Evolutionary conservation across 2,113 vertebrate genomes (phyloP), one percentile per base, ranked within the genome.

Genomic region (Mobula hypostoma): DNA sequence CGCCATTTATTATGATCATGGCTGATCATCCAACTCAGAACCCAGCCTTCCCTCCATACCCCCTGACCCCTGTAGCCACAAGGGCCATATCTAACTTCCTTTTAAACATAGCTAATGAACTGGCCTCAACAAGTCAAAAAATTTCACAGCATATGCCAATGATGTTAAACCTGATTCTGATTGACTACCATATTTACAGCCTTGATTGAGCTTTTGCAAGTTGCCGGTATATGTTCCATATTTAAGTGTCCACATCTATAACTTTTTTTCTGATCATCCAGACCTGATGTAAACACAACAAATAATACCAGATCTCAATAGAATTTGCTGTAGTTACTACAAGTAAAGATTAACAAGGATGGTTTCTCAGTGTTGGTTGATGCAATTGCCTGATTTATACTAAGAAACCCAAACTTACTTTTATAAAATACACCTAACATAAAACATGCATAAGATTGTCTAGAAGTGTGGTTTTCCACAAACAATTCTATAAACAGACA

Each of bases 261-360:
- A 90, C 68, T 90, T 61, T 90, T 19, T 68, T 5, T 19, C 56
- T 61, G 29, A 87, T 61, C 21, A 58, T 58, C 83, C 83, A 87
- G 83, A 61, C 8, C 83, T 58, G 61, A 87, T 87, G 48, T 66
- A 90, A 90, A 90, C 87, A 68, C 87, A 90, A 61, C 17, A 90
- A 0, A 68, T 90, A 90, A 90, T 90, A 32, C 63, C 68, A 68
- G 87, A 58, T 68, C 61, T 85, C 58, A 90, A 90, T 90, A 6
- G 87, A 90, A 90, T 68, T 32, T 68, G 63, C 61, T 21, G 29
- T 90, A 90, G 87, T 15, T 66, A 90, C 61, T n/a, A 21, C n/a
- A 68, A 24, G 17, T 90, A 68, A 90, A 66, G 61, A 90, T 90
- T 61, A 66, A 32, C 61, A 14, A 32, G 68, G 27, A 36, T 90